Conservation (phyloP, 2,113 vertebrate genomes). For the Gobius niger region DNA sequence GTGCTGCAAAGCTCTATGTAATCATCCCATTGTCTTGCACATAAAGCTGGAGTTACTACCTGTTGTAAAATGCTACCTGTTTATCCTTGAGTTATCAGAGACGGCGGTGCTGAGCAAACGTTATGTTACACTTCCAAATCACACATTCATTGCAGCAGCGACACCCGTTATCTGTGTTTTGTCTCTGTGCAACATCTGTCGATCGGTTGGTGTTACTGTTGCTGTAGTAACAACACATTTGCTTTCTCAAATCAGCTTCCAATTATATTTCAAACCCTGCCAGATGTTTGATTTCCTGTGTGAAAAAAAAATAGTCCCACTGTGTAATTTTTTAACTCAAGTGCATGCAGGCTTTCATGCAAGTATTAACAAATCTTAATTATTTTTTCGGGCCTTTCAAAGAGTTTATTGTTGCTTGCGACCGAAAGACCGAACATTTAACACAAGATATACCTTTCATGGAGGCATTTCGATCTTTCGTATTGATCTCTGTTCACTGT, state of each 20-base stretch:
- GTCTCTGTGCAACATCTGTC: conserved; percentile 21
- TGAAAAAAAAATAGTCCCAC: neutral
- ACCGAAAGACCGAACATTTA: conserved; percentile 25
- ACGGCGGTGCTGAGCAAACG: conserved; percentile 26
- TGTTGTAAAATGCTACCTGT: conserved; percentile 43
- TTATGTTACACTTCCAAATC: conserved; percentile 28
- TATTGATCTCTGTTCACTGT: conserved; percentile 41
- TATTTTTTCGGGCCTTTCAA: conserved; percentile 13
- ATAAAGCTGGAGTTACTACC: conserved; percentile 45
- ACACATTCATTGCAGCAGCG: conserved; percentile 11
- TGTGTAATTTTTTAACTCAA: neutral
- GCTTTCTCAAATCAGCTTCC: conserved; percentile 15
- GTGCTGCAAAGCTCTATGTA: conserved; percentile 29
- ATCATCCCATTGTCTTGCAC: conserved; percentile 12
- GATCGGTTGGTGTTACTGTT: conserved; percentile 21
- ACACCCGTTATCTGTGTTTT: conserved; percentile 11
- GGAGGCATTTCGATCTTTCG: conserved; percentile 11
- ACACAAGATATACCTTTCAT: conserved; percentile 17
- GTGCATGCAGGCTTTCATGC: neutral
- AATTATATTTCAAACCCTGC: conserved; percentile 18
- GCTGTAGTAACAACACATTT: conserved; percentile 24
- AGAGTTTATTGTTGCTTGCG: neutral
- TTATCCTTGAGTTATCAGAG: conserved; percentile 28
- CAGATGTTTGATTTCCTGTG: conserved; percentile 31
- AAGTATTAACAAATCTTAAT: conserved; percentile 2